phyloP scores from a whole-genome alignment of 2,888 invertebrate species.

The Ophonus ardosiacus region DNA sequence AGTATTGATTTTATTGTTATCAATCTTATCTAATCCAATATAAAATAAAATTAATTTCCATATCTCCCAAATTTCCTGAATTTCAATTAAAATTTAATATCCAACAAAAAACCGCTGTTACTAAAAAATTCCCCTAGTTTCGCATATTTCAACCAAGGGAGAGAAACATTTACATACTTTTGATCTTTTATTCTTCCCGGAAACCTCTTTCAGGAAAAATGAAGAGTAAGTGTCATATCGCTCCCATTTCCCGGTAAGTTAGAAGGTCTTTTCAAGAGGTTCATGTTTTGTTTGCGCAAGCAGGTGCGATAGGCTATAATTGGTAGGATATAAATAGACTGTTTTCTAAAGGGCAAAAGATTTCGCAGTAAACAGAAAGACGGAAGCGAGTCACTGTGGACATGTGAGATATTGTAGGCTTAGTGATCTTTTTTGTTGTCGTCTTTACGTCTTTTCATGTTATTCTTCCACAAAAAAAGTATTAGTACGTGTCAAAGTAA shows the following conservation, averaged over 20 bases:
- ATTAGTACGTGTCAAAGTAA: neutral
- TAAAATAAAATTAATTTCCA: conserved; percentile 28
- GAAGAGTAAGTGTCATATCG: conserved; percentile 30
- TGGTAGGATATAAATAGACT: conserved; percentile 46
- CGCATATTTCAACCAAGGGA: neutral
- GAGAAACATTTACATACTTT: conserved; percentile 42
- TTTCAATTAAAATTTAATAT: conserved; percentile 30
- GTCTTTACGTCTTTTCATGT: neutral
- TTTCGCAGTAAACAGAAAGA: conserved; percentile 20
- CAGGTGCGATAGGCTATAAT: conserved; percentile 36
- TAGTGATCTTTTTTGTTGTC: neutral
- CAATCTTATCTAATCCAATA: conserved; percentile 22
- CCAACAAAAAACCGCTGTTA: neutral
- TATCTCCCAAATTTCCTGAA: neutral
- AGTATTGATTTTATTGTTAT: conserved; percentile 23
- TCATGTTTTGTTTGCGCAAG: conserved; percentile 25
- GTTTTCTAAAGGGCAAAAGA: conserved; percentile 40
- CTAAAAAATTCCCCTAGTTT: neutral
- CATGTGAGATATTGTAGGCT: neutral
- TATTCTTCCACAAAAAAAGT: neutral
- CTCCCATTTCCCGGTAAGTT: conserved; percentile 29
- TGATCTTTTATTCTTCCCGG: conserved; percentile 38
- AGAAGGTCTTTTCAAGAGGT: conserved; percentile 10
- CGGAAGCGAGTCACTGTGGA: neutral
- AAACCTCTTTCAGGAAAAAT: conserved; percentile 36